Base-by-base conservation (phyloP, 2,113 vertebrate genomes). In the Chloroceryle aenea region DNA sequence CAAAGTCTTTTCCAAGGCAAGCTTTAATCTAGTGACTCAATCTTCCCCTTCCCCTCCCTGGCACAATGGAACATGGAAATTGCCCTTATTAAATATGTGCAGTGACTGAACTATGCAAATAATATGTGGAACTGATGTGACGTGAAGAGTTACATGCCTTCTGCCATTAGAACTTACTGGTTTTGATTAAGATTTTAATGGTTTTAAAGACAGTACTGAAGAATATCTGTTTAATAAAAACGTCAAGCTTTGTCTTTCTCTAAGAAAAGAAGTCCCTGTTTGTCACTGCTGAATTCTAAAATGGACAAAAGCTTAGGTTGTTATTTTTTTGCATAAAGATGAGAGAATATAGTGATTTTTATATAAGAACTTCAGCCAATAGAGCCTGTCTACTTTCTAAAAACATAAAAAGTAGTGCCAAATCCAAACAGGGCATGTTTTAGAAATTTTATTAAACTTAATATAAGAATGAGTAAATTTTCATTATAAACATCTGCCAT, bases 1-100 rank as follows among this genome's bases (percentile, higher is more conserved):
- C 32, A 90, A 88, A 71, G 59, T 71, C 32, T 74, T 90, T 90
- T 93, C 67, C 55, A 93, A 88, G 52, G 34, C 26, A 93, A 86
- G 47, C 47, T 67, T 36, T 90, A 73, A 90, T 59, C 34, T 59
- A 59, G 34, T 56, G 59, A 91, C 42, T 80, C 75, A 76, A 5
- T 76, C 62, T 76, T 82, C 52, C 34, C 56, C 20, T 77, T 87
- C 20, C 43, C n/a, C 32, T 89, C 43, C 18, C 36, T 64, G 58
- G 50, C 38, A 92, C 32, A 88, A 80, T 0, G 18, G 29, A 86
- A 83, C n/a, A 59, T 14, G 56, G 48, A 85, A 91, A 85, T 26
- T 25, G 32, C 6, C 20, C 32, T 20, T 50, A 27, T 66, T 69
- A 42, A 93, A 71, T 42, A 85, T 4, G n/a, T 16, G 11, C 63